Evolutionary conservation across 2,888 invertebrate genomes (phyloP).

Genomic region (Xanthorhoe spadicearia): DNA sequence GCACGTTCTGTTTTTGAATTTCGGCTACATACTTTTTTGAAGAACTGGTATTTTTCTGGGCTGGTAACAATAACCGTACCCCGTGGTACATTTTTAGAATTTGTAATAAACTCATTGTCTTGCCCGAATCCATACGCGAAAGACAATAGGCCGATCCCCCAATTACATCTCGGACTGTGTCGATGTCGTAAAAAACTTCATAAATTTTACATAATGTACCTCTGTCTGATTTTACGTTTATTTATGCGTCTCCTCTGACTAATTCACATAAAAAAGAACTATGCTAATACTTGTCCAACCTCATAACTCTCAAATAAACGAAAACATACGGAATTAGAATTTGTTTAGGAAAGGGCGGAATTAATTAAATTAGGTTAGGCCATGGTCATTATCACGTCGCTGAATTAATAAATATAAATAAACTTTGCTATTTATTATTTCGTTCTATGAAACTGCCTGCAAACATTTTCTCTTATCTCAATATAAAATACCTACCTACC

Average conservation of each 20-base stretch:
- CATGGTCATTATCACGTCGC: background rate
- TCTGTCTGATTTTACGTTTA: conserved; percentile 34
- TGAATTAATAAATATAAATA: background rate
- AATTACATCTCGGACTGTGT: conserved; percentile 20
- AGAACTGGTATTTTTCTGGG: conserved; percentile 54
- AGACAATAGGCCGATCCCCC: conserved; percentile 23
- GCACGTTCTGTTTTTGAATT: conserved; percentile 27
- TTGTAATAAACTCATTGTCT: conserved; percentile 38
- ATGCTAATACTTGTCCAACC: conserved; percentile 31
- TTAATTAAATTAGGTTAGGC: conserved; percentile 8
- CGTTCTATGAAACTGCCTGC: background rate
- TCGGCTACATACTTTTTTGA: conserved; percentile 17
- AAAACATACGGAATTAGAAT: conserved; percentile 30
- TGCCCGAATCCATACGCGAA: conserved; percentile 13
- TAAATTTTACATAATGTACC: conserved; percentile 35
- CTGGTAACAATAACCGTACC: conserved; percentile 42
- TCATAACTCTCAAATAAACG: conserved; percentile 30
- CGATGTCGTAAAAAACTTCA: conserved; percentile 33
- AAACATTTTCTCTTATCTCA: background rate
- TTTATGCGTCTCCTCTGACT: conserved; percentile 41
- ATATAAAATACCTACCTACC: background rate
- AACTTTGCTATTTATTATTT: background rate
- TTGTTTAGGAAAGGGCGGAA: background rate
- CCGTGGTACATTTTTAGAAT: conserved; percentile 37
- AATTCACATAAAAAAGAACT: conserved; percentile 38